phyloP scores from a whole-genome alignment of 2,113 vertebrate genomes.

The Noctilio leporinus region DNA sequence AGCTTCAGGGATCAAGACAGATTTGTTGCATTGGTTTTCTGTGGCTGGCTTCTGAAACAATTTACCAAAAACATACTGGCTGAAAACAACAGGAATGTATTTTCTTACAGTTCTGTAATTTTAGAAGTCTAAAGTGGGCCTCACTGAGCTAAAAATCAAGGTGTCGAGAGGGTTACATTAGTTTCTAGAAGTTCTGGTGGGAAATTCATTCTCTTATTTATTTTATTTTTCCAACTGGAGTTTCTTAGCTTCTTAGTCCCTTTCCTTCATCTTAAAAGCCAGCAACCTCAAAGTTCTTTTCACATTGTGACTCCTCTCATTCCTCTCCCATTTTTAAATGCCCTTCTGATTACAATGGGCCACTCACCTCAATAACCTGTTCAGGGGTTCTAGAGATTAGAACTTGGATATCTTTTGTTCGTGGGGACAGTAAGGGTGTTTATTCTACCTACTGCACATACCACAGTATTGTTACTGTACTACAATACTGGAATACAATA shows the following conservation, averaged over 20 bases:
- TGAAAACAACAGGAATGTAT: too few species aligned
- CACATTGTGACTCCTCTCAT: not conserved
- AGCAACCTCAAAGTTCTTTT: not conserved
- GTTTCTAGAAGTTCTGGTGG: not conserved
- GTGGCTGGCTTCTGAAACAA: not conserved
- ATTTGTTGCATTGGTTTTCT: not conserved
- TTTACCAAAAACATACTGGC: not conserved
- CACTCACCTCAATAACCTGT: not conserved
- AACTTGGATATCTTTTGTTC: not conserved
- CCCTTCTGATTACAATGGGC: not conserved
- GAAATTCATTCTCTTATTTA: not conserved
- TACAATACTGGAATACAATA: not conserved
- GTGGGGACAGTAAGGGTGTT: accelerated
- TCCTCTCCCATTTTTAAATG: not conserved
- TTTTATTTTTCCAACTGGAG: not conserved
- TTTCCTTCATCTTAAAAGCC: not conserved
- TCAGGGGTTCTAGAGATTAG: not conserved
- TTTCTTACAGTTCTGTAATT: too few species aligned
- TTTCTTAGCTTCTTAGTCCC: not conserved
- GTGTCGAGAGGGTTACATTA: not conserved
- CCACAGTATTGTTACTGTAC: not conserved
- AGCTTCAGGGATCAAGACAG: not conserved
- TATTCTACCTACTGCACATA: not conserved
- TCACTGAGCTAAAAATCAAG: too few species aligned
- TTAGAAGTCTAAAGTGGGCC: too few species aligned